A percentile compares a stretch with the other conserved stretches of the same genome.
Conservation (phyloP, 2,888 invertebrate genomes). For the Ophion slaviceki region DNA sequence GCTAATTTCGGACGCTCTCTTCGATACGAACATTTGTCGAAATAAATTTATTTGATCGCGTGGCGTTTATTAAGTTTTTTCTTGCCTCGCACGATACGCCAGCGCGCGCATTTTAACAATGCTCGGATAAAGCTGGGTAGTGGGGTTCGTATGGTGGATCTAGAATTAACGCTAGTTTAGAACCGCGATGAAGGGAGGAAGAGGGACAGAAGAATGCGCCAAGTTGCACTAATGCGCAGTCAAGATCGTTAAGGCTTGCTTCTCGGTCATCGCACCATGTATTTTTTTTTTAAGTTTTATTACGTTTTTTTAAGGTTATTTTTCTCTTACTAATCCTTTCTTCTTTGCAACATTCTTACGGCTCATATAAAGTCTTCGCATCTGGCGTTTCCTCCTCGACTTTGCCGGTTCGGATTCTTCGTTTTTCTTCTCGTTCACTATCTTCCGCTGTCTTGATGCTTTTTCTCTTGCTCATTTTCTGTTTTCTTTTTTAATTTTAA, state of each 20-base stretch:
- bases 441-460: conserved; percentile 2
- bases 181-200: background rate
- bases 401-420: background rate
- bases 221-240: conserved; percentile 21
- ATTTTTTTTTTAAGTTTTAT: conserved; percentile 12
- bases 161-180: conserved; percentile 42
- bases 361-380: conserved; percentile 18
- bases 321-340: conserved; percentile 16
- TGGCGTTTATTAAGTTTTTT: background rate
- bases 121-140: background rate
- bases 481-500: background rate
- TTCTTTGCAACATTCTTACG: conserved; percentile 26
- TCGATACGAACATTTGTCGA: background rate
- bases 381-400: conserved; percentile 12
- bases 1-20: conserved; percentile 36
- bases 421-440: background rate
- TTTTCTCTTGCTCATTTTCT: background rate
- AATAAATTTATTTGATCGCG: background rate
- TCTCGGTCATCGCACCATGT: conserved; percentile 56
- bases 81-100: conserved; percentile 18
- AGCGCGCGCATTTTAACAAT: conserved; percentile 12
- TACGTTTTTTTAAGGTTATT: background rate
- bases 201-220: conserved; percentile 31
- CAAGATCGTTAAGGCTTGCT: conserved; percentile 58
- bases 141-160: conserved; percentile 6